phyloP scores from a whole-genome alignment of 2,888 invertebrate genomes.

The Melinaea menophilus region DNA sequence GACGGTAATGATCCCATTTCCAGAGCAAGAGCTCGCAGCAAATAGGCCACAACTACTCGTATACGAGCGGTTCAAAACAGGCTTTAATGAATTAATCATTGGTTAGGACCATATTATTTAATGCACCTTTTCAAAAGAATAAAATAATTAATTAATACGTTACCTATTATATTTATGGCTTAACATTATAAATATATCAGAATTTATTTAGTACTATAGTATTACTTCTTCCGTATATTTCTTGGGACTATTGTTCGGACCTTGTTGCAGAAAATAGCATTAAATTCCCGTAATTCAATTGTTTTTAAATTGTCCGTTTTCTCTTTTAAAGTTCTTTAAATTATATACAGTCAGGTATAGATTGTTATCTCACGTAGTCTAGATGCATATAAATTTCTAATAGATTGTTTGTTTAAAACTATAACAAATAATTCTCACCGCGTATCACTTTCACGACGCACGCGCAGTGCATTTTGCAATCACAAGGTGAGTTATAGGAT shows the following conservation, averaged over 20 bases:
- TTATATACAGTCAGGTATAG: not conserved
- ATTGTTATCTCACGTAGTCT: conserved; percentile 14
- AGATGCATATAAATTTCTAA: conserved; percentile 9
- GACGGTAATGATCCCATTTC: conserved; percentile 30
- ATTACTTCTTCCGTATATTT: too few species aligned
- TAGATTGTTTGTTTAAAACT: conserved; percentile 18
- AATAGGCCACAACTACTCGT: conserved; percentile 32
- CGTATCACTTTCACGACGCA: conserved; percentile 62
- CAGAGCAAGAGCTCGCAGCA: conserved; percentile 27
- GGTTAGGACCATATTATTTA: not conserved
- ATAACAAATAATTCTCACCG: conserved; percentile 43
- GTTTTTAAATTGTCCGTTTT: not conserved
- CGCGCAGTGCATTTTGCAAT: conserved; percentile 50
- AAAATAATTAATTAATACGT: too few species aligned
- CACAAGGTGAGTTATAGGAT: conserved; percentile 47
- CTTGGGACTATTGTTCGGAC: not conserved
- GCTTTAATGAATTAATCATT: conserved; percentile 4
- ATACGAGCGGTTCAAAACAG: conserved; percentile 7
- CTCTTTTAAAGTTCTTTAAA: not conserved
- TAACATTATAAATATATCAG: too few species aligned
- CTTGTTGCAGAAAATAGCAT: not conserved
- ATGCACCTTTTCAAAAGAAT: too few species aligned
- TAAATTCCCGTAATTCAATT: conserved; percentile 1
- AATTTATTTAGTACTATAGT: too few species aligned
- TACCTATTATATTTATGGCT: too few species aligned